Conservation (phyloP, 2,113 vertebrate species). For the Dicerorhinus sumatrensis region DNA sequence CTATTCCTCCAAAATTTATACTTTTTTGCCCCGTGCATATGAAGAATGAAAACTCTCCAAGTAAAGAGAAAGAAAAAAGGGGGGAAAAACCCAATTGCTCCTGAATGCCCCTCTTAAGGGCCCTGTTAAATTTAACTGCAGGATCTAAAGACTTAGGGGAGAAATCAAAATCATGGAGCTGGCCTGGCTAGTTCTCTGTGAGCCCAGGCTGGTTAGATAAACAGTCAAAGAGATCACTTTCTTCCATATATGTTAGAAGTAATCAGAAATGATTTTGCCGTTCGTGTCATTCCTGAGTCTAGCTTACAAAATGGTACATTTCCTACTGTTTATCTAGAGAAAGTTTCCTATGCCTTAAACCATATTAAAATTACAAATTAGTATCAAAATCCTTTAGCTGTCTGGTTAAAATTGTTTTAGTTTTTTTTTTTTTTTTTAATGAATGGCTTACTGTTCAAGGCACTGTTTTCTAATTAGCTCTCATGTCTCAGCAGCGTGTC, state of each 20-base stretch:
- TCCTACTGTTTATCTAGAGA: neutral
- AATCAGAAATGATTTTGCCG: slow-evolving; percentile 3
- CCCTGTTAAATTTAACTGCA: neutral
- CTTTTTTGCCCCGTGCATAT: neutral
- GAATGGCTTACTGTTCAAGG: neutral
- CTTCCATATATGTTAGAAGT: neutral
- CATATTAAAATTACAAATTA: slow-evolving; percentile 34
- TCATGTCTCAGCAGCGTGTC: neutral
- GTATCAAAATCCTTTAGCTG: neutral
- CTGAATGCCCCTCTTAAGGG: neutral
- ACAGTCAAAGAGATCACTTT: neutral
- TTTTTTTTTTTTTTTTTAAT: neutral
- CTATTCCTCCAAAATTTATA: neutral
- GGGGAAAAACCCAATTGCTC: neutral
- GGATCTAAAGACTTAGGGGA: neutral
- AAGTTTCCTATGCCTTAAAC: neutral
- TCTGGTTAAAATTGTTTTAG: slow-evolving; percentile 35
- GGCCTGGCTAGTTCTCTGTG: neutral
- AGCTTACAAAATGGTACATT: neutral
- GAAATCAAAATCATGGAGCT: neutral
- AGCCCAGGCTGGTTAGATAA: neutral
- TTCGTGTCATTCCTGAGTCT: neutral
- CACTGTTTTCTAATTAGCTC: neutral
- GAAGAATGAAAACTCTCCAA: neutral
- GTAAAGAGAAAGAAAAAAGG: neutral